Evolutionary conservation across 1,140 invertebrate species (phyloP), one percentile per base, ranked within the genome.

Genomic region (Chironomus tepperi): DNA sequence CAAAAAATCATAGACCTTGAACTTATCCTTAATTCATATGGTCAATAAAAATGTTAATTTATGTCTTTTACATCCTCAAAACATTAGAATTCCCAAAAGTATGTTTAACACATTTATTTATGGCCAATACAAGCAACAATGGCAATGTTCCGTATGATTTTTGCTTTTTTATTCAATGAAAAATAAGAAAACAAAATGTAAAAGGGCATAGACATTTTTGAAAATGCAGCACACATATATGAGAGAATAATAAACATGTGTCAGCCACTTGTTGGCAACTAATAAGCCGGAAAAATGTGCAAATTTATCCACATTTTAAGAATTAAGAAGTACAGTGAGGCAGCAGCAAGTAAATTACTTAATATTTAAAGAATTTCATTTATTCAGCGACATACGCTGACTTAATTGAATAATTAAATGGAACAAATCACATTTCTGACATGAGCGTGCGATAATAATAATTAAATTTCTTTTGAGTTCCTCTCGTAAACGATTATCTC

Each of bases 371-470:
- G 47, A 57, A 57, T 34, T 34, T 34, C 24, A 34, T 34, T 34
- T 34, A 57, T 57, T 57, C 15, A 15, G 47, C 47, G n/a, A 57
- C 12, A 34, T 34, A 0, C 47, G 5, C 47, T 57, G 3, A 5
- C 12, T 12, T 57, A 57, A 57, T 57, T 57, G 47, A 57, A 57
- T 57, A 57, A 57, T 57, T 57, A 57, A 57, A 57, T 57, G 47
- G 47, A 57, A 57, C 47, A 57, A 57, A 57, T 57, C 47, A 57
- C 3, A 57, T n/a, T n/a, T 57, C n/a, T n/a, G 12, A n/a, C 3
- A 57, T 57, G n/a, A n/a, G 9, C 47, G 47, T 15, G 12, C 47
- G 47, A n/a, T 57, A n/a, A 57, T 57, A 57, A 57, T 57, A 57
- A 57, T 57, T 57, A 57, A 57, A 57, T 57, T 12, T 12, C 5